Conservation (phyloP, 2,888 invertebrate species). For the Cyrtodaria siliqua region DNA sequence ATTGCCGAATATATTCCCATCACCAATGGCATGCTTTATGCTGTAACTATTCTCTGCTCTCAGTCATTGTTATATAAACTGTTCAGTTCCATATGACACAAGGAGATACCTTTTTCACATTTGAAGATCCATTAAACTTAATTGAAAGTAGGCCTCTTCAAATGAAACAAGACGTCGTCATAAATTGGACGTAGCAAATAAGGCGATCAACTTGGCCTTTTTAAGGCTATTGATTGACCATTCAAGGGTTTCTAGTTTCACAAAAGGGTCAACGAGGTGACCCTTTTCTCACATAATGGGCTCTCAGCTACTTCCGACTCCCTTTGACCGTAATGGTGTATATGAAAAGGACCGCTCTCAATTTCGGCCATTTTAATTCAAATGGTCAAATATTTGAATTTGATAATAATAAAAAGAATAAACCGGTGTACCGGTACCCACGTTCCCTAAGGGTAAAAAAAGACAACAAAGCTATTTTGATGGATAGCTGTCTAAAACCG, state of each 20-base stretch:
- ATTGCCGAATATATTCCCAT: too few species aligned
- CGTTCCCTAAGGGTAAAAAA: conserved; percentile 26
- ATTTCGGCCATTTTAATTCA: not conserved
- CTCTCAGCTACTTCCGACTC: conserved; percentile 24
- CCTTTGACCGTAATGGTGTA: not conserved
- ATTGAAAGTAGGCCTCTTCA: conserved; percentile 12
- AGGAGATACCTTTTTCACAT: too few species aligned
- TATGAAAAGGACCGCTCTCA: not conserved
- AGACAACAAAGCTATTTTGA: conserved; percentile 18
- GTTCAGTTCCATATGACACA: too few species aligned
- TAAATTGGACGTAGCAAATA: conserved; percentile 48
- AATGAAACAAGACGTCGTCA: conserved; percentile 18
- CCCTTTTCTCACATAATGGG: conserved; percentile 42
- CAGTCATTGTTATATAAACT: too few species aligned
- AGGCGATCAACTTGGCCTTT: conserved; percentile 32
- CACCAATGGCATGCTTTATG: too few species aligned
- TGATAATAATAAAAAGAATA: not conserved
- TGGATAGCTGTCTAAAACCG: conserved; percentile 38
- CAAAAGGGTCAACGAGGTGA: conserved; percentile 53
- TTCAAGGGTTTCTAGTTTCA: conserved; percentile 50
- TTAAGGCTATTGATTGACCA: conserved; percentile 50
- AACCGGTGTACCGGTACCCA: conserved; percentile 2
- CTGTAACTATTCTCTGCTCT: too few species aligned
- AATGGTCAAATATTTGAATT: conserved; percentile 16
- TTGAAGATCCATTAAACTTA: conserved; percentile 24